Evolutionary conservation across 2,797 vertebrate genomes (phyloP), one percentile per base, ranked within the genome.

Genomic region (Leuciscus waleckii): DNA sequence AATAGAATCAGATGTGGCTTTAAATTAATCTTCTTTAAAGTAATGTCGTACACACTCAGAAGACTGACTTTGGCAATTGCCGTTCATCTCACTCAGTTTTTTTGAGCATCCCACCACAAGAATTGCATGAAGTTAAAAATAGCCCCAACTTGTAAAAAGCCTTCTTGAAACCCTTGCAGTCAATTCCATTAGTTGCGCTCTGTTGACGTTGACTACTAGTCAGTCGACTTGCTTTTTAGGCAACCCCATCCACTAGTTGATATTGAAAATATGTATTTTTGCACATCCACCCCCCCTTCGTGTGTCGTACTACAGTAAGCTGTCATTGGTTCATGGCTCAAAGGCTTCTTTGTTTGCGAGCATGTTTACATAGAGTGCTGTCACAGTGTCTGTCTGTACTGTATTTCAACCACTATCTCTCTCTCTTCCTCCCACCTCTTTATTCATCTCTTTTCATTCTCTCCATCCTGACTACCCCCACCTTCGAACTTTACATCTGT

Each of bases 361-460:
- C 67, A 37, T 84, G 83, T 84, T 84, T 85, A 71, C 83, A 79
- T 85, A 46, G 21, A 61, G 14, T 63, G 67, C 37, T 39, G 39
- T 79, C 67, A 63, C 41, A 61, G 39, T 85, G 76, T 76, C 71
- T 67, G 23, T 84, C 49, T 63, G 54, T 79, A 79, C 75, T 70
- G 19, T 71, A 54, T 70, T 56, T 78, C 21, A 23, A 13, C 8
- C 46, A 4, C 17, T 71, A 43, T 74, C 37, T 58, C 37, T 46
- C 11, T 68, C 82, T 75, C 26, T 89, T 69, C 79, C 79, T 91
- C 85, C 32, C 83, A 79, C 81, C 65, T 82, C 67, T 84, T 91
- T 75, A 70, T 26, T 89, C 58, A 84, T 39, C 68, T 69, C 76
- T 89, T 83, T 69, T 79, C 35, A 54, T 85, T 86, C 75, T 89